phyloP scores from a whole-genome alignment of 2,797 vertebrate species.

The Poeciliopsis gracilis region DNA sequence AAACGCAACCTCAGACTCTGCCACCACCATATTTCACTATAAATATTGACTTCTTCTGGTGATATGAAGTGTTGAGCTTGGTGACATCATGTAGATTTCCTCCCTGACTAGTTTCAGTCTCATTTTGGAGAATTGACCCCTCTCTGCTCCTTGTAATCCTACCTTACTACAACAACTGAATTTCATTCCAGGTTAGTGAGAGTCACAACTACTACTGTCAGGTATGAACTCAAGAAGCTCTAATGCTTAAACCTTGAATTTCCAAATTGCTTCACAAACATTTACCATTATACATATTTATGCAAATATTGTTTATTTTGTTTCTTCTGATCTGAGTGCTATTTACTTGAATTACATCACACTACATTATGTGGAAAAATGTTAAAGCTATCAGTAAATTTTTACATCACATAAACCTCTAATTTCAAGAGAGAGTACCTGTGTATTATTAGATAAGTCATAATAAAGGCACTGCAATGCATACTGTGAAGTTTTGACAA shows the following conservation, averaged over 20 bases:
- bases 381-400: neutral
- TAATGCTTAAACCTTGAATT: neutral
- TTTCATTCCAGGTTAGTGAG: neutral
- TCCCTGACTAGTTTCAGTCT: neutral
- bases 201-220: neutral
- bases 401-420: neutral
- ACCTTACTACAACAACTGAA: neutral
- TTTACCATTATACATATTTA: neutral
- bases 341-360: neutral
- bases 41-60: neutral
- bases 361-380: neutral
- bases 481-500: neutral
- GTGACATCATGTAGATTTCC: neutral
- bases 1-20: neutral
- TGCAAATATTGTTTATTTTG: neutral
- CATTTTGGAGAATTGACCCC: neutral
- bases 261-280: neutral
- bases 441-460: neutral
- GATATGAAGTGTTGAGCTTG: neutral
- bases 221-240: neutral
- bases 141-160: neutral
- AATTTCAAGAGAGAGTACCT: neutral
- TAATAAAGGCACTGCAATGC: neutral
- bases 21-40: neutral
- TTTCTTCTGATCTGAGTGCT: neutral